These are phyloP conservation scores for Sylvilagus bachmani DNA, from an alignment of 2,113 vertebrate species.

Conservation along the genomic window DNA sequence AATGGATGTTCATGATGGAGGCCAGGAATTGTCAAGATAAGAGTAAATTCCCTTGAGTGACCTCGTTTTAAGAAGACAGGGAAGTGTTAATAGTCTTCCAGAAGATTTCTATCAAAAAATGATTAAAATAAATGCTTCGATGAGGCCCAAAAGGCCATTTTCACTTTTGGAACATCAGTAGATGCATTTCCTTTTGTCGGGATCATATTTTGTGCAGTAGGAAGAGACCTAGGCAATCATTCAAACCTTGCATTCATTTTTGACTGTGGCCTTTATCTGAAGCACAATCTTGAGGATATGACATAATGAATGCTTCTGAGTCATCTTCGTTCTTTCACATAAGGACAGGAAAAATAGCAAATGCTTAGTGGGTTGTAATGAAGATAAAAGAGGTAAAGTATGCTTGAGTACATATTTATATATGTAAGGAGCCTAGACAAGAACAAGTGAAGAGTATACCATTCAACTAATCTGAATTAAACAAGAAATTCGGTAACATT, in stretches of 20 bases:
- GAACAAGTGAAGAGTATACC: neutral
- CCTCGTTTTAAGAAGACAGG: conserved; percentile 31
- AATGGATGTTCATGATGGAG: conserved; percentile 30
- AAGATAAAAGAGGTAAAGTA: neutral
- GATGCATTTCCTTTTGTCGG: neutral
- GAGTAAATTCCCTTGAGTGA: neutral
- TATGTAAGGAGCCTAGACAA: neutral
- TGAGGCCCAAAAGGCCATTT: conserved; percentile 16
- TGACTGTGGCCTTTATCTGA: neutral
- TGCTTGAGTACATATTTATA: conserved; percentile 12
- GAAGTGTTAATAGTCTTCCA: conserved; percentile 45
- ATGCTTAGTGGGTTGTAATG: neutral
- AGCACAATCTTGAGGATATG: neutral
- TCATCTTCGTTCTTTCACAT: neutral
- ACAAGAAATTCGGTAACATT: neutral
- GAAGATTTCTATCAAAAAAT: conserved; percentile 66
- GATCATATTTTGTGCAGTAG: neutral
- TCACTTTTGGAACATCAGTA: neutral
- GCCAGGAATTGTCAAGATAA: conserved; percentile 37
- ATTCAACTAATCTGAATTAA: neutral
- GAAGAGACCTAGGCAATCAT: neutral
- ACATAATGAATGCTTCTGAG: neutral
- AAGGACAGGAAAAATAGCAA: neutral
- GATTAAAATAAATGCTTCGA: conserved; percentile 64
- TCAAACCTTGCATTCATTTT: neutral